Percentiles rank a stretch among this genome's conserved stretches.
phyloP scores from a whole-genome alignment of 2,888 invertebrate species.

The Cryptophagus acutangulus region DNA sequence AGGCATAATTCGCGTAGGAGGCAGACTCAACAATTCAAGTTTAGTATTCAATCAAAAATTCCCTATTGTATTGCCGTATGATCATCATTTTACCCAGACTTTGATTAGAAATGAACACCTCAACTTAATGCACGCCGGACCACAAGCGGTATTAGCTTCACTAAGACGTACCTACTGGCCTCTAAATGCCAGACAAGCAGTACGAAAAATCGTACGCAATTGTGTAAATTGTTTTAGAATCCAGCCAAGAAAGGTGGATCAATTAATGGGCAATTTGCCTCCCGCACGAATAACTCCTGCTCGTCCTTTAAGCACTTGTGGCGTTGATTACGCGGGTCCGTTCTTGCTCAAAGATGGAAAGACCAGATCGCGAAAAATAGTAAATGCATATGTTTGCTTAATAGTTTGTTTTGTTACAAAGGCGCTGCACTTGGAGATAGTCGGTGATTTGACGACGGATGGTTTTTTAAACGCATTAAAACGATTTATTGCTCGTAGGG shows the following conservation, averaged over 20 bases:
- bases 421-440: conserved; percentile 4
- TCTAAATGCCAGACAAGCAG: conserved; percentile 2
- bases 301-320: conserved; percentile 4
- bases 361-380: too few species aligned
- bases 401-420: not conserved
- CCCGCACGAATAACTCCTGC: too few species aligned
- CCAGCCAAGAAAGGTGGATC: too few species aligned
- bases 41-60: conserved; percentile 20
- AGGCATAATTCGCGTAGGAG: too few species aligned
- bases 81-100: conserved; percentile 9
- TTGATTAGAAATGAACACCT: conserved; percentile 9
- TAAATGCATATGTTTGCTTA: conserved; percentile 1
- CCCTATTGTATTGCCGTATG: conserved; percentile 27
- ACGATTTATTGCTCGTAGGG: not conserved
- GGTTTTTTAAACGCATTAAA: too few species aligned
- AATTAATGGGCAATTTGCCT: too few species aligned
- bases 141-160: conserved; percentile 15
- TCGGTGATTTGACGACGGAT: not conserved
- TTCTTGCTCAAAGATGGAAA: too few species aligned
- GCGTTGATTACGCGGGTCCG: too few species aligned
- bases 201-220: conserved; percentile 8
- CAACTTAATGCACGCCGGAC: conserved; percentile 11
- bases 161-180: conserved; percentile 14
- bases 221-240: conserved; percentile 12
- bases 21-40: conserved; percentile 23